Percentiles rank a stretch among this genome's conserved stretches.
These are phyloP conservation scores for Troglohyphantes excavatus DNA, from an alignment of 2,888 invertebrate species.

Conservation along the genomic window DNA sequence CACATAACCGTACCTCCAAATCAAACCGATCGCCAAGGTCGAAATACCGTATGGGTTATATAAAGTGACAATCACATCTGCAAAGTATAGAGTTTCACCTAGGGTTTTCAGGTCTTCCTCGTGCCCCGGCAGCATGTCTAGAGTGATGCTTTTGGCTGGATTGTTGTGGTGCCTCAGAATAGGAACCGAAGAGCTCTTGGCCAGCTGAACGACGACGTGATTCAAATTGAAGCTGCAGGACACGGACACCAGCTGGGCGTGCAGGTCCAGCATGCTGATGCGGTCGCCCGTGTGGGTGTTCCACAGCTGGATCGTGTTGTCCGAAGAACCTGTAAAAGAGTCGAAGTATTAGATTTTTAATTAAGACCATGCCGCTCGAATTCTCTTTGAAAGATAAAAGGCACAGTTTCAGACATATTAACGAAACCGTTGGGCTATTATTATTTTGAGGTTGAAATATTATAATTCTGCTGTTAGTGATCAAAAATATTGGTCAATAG, in stretches of 20 bases:
- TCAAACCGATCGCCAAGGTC: too few species aligned
- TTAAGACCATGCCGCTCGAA: too few species aligned
- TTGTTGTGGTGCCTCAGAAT: constrained; percentile 95
- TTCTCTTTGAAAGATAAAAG: too few species aligned
- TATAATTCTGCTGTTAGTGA: too few species aligned
- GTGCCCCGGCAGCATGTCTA: constrained; percentile 79
- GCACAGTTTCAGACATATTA: too few species aligned
- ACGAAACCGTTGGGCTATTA: too few species aligned
- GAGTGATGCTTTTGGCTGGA: constrained; percentile 85
- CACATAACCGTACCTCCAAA: too few species aligned
- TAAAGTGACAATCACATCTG: too few species aligned
- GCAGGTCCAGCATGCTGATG: constrained; percentile 83
- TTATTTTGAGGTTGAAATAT: too few species aligned
- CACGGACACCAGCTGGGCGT: constrained; percentile 82
- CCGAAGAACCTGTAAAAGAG: constrained; percentile 81
- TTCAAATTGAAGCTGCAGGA: constrained; percentile 90
- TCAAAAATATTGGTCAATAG: too few species aligned
- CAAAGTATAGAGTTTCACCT: constrained; percentile 23
- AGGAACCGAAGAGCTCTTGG: constrained; percentile 90
- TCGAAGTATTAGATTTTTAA: too few species aligned
- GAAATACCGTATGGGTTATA: too few species aligned
- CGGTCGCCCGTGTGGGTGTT: constrained; percentile 81
- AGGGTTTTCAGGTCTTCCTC: constrained; percentile 65
- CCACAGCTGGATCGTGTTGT: constrained; percentile 83
- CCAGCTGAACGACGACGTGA: constrained; percentile 89